Evolutionary conservation across 1,140 invertebrate species (phyloP).

Genomic region (Drosophila sturtevanti): DNA sequence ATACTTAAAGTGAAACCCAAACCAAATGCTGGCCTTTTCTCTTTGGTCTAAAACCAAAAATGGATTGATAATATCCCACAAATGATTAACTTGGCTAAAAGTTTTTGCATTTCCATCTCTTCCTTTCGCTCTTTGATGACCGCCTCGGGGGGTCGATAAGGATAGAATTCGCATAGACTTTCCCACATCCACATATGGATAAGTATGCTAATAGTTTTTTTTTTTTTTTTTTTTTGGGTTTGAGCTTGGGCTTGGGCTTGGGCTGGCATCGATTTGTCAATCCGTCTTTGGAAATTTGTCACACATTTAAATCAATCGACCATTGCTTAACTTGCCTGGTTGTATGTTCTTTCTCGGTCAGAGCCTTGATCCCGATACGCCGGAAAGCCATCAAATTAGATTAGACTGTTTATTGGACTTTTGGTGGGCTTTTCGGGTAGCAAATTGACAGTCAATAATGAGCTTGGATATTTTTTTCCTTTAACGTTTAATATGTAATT

Average conservation of each 20-base stretch:
- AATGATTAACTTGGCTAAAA: conserved; percentile 78
- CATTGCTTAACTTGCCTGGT: conserved; percentile 35
- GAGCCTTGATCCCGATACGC: conserved; percentile 3
- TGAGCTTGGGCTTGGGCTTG: conserved; percentile 11
- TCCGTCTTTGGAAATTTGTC: conserved; percentile 45
- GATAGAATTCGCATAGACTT: background rate
- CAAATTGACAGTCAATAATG: conserved; percentile 61
- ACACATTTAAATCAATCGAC: conserved; percentile 72
- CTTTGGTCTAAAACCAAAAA: conserved; percentile 56
- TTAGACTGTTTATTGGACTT: conserved; percentile 56
- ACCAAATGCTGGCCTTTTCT: conserved; percentile 4
- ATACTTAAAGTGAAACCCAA: background rate
- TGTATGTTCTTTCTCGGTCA: conserved; percentile 5
- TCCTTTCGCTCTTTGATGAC: conserved; percentile 1
- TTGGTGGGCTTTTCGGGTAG: conserved; percentile 3
- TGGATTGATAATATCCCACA: conserved; percentile 80
- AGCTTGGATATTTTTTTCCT: conserved; percentile 45
- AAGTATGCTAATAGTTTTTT: conserved; percentile 76
- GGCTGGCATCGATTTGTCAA: conserved; percentile 65
- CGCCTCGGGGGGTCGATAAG: conserved; percentile 36
- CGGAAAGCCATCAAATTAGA: conserved; percentile 55
- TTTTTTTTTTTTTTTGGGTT: no score
- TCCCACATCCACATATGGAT: conserved; percentile 31
- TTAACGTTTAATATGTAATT: conserved; percentile 29
- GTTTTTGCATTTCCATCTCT: conserved; percentile 47